Evolutionary conservation across 2,888 invertebrate genomes (phyloP).

Genomic region (Urechis unicinctus): DNA sequence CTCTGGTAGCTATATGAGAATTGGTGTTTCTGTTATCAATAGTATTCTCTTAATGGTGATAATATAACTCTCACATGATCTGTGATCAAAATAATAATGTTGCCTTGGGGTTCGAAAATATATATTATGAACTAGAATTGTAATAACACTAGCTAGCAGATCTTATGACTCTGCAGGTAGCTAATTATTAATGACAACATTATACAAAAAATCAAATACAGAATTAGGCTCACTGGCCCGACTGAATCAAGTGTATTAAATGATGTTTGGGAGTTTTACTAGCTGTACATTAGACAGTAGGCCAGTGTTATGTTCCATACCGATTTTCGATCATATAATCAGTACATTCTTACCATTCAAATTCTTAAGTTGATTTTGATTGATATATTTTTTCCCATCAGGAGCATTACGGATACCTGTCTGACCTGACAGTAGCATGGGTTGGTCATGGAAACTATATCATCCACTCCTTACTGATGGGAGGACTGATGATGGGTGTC

Average conservation of each 20-base stretch:
- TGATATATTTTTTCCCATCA: no score
- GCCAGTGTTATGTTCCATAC: no score
- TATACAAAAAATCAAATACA: background rate
- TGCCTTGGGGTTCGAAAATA: no score
- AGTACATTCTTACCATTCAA: no score
- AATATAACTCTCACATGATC: slow-evolving; percentile 34
- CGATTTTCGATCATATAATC: no score
- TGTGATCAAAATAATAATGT: no score
- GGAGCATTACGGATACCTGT: slow-evolving; percentile 34
- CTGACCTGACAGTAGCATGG: slow-evolving; percentile 31
- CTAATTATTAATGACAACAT: no score
- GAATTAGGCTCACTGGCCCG: no score
- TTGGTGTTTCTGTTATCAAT: slow-evolving; percentile 25
- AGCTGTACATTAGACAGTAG: no score
- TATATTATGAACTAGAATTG: slow-evolving; percentile 31
- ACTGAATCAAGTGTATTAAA: no score
- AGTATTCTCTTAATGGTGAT: slow-evolving; percentile 29
- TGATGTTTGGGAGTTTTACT: no score
- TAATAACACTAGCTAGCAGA: slow-evolving; percentile 38
- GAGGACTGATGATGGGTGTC: slow-evolving; percentile 32
- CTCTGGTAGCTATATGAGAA: slow-evolving; percentile 30
- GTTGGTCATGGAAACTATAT: slow-evolving; percentile 40
- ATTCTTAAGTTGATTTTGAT: no score
- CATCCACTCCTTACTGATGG: slow-evolving; percentile 32
- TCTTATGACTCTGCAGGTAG: slow-evolving; percentile 33